Conservation (phyloP, 2,113 vertebrate genomes). For the Xiphophorus couchianus region DNA sequence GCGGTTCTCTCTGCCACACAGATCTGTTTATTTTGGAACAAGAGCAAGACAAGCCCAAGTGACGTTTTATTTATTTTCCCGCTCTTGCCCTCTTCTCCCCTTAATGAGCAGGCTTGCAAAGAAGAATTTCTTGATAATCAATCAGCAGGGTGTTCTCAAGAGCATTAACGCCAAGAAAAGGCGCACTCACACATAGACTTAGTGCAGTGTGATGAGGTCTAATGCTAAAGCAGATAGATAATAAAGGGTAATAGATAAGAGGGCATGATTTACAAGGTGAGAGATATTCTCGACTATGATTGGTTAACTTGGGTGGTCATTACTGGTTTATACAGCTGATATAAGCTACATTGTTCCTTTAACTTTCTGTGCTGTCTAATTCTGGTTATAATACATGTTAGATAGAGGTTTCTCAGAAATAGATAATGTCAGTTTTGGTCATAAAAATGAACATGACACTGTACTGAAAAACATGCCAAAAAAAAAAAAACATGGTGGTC, state of each 20-base stretch:
- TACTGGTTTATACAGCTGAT: conserved; percentile 35
- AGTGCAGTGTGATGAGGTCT: conserved; percentile 80
- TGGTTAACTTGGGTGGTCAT: conserved; percentile 85
- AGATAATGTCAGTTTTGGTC: conserved; percentile 19
- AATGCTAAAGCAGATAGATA: conserved; percentile 80
- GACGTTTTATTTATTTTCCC: conserved; percentile 88
- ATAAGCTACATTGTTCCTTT: neutral
- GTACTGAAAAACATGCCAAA: conserved; percentile 23
- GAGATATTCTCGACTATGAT: conserved; percentile 81
- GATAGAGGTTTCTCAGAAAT: neutral
- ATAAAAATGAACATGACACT: conserved; percentile 1
- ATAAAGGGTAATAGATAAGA: conserved; percentile 88
- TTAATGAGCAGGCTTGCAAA: conserved; percentile 82
- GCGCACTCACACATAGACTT: conserved; percentile 52
- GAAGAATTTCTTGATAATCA: conserved; percentile 86
- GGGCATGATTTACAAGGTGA: conserved; percentile 76
- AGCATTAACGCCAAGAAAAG: conserved; percentile 83
- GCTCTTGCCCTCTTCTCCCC: conserved; percentile 74
- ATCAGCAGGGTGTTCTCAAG: conserved; percentile 78
- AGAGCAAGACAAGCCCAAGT: conserved; percentile 86
- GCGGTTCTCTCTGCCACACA: conserved; percentile 69
- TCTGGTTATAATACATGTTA: neutral
- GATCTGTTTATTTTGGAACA: conserved; percentile 93
- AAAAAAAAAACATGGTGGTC: conserved; percentile 39
- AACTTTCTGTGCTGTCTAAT: neutral